These are phyloP conservation scores for Drosophila monieri DNA, from an alignment of 2,888 invertebrate genomes.

Conservation along the genomic window DNA sequence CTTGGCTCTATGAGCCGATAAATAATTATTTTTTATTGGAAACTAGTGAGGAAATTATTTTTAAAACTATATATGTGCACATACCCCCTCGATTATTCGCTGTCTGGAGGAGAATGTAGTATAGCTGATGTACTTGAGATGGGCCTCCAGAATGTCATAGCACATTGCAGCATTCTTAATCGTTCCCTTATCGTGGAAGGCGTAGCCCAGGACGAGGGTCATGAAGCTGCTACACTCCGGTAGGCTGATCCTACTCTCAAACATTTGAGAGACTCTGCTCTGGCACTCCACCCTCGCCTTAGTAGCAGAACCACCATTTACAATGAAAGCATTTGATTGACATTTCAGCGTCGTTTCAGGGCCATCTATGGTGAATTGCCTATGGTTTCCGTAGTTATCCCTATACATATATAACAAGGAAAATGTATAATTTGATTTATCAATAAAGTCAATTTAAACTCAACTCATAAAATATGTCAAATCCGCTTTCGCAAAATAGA, in stretches of 20 bases:
- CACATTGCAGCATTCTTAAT: slow-evolving; percentile 43
- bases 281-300: not conserved
- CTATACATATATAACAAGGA: not conserved
- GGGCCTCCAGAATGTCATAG: slow-evolving; percentile 32
- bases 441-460: too few relatives aligned
- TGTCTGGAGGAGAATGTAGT: slow-evolving; percentile 30
- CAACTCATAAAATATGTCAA: not conserved
- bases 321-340: not conserved
- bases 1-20: slow-evolving; percentile 33
- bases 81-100: slow-evolving; percentile 28
- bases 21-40: not conserved
- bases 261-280: slow-evolving; percentile 11
- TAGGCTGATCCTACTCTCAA: slow-evolving; percentile 36
- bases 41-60: not conserved
- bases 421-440: too few relatives aligned
- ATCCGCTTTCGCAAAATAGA: slow-evolving; percentile 19
- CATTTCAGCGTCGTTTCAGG: not conserved
- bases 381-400: too few relatives aligned
- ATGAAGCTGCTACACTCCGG: slow-evolving; percentile 30
- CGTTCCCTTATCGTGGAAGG: slow-evolving; percentile 8
- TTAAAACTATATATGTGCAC: not conserved
- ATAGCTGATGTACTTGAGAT: slow-evolving; percentile 49
- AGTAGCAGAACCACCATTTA: too few relatives aligned
- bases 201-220: slow-evolving; percentile 46
- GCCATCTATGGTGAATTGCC: not conserved